Evolutionary conservation across 2,797 vertebrate species (phyloP), one percentile per base, ranked within the genome.

Genomic region (Semotilus atromaculatus): DNA sequence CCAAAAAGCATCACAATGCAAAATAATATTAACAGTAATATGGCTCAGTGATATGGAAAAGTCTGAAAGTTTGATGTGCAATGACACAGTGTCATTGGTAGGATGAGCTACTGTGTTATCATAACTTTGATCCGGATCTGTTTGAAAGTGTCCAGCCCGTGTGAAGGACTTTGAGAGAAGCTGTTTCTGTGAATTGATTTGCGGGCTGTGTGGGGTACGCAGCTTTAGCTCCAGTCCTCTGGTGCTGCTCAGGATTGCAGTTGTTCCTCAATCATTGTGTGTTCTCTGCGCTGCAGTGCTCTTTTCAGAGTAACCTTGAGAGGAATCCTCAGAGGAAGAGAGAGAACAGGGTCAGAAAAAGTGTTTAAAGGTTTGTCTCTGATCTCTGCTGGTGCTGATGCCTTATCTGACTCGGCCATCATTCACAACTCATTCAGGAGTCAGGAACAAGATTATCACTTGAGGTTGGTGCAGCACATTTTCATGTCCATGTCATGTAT

Each of bases 291-390:
- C 80, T 81, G 67, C 77, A 78, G 8, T 70, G 62, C 64, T 85
- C 79, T 83, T 76, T 85, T 74, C 66, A 38, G 18, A 36, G 64
- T 85, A 85, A 88, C 88, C 82, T 88, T 88, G 78, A 86, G 83
- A 85, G 89, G 77, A 88, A 84, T 81, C 80, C 86, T 82, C 74
- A 21, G 43, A 88, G 86, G 73, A 53, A 60, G 29, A 48, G 16
- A 67, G 86, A 71, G 83, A 71, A 80, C 64, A 73, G 36, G 23
- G 79, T 86, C 64, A 80, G 68, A 5, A 23, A 45, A 21, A 34
- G 71, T 8, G 70, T 82, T 73, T 74, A 60, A 64, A 9, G 19
- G 66, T 71, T 58, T 23, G 55, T 51, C 55, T 34, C 23, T 64
- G 40, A 66, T 75, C 58, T 82, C 58, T 21, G 58, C 71, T 8